Percentiles rank a stretch among this genome's conserved stretches.
Conservation (phyloP, 2,113 vertebrate genomes). For the Pithys albifrons region DNA sequence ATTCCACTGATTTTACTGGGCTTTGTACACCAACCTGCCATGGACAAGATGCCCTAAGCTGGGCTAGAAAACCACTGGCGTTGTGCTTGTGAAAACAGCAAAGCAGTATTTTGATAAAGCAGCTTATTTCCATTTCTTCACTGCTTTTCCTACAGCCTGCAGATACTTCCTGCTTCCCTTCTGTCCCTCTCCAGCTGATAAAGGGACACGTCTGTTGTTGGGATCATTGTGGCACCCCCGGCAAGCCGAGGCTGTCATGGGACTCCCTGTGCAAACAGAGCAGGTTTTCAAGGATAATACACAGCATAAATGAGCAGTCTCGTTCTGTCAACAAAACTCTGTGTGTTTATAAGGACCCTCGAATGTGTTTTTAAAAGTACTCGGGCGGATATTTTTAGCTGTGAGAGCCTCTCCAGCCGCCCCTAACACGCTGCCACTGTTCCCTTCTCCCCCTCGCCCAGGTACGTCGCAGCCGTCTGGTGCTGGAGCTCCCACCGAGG, state of each 20-base stretch:
- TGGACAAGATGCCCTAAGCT: neutral
- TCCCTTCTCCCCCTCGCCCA: neutral
- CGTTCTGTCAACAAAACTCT: neutral
- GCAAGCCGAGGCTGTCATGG: neutral
- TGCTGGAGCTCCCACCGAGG: neutral
- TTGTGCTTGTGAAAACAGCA: neutral
- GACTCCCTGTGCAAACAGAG: slow-evolving; percentile 10
- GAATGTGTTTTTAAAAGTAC: slow-evolving; percentile 7
- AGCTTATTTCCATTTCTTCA: slow-evolving; percentile 6
- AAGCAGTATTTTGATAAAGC: neutral
- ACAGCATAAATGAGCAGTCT: neutral
- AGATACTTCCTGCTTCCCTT: slow-evolving; percentile 6
- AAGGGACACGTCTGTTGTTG: neutral
- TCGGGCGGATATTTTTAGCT: slow-evolving; percentile 29
- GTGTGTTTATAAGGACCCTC: slow-evolving; percentile 16
- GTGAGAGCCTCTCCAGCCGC: neutral
- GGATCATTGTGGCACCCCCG: slow-evolving; percentile 12
- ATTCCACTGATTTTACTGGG: neutral
- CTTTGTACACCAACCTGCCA: neutral
- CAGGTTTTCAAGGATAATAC: slow-evolving; percentile 53
- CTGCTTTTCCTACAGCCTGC: neutral
- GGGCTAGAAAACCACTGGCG: neutral
- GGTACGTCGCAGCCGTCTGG: neutral
- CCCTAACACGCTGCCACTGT: neutral
- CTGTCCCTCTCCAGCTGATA: neutral